Conservation (phyloP, 2,113 vertebrate genomes). For the Grammomys dolichurus region DNA sequence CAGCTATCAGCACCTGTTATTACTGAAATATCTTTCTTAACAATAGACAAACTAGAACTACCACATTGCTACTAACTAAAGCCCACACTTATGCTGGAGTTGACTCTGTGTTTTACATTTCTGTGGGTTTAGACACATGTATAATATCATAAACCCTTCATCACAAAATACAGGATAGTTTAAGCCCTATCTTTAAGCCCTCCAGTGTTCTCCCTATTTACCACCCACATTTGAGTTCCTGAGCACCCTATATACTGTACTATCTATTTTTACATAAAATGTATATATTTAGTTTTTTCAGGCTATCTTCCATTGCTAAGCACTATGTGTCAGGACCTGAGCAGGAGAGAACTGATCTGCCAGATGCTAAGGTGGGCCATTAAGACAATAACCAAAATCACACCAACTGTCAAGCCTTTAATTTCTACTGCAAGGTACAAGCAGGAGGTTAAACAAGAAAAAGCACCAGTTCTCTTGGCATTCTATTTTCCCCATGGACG, state of each 20-base stretch:
- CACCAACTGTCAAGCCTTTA: neutral
- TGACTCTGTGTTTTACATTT: neutral
- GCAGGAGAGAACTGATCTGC: neutral
- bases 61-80: neutral
- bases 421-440: neutral
- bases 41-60: neutral
- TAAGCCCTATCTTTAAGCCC: neutral
- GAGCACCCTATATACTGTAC: neutral
- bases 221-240: neutral
- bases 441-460: neutral
- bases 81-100: neutral
- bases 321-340: neutral
- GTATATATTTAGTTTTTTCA: neutral
- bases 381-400: conserved; percentile 47
- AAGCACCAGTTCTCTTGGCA: neutral
- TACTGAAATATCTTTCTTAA: neutral
- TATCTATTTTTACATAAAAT: neutral
- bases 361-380: conserved; percentile 13
- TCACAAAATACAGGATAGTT: neutral
- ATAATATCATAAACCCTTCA: neutral
- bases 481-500: neutral
- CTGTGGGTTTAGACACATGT: neutral
- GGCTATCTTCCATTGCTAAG: neutral
- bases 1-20: neutral
- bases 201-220: neutral